Base-by-base conservation (phyloP, 2,888 invertebrate species). In the Augiades crinisus region DNA sequence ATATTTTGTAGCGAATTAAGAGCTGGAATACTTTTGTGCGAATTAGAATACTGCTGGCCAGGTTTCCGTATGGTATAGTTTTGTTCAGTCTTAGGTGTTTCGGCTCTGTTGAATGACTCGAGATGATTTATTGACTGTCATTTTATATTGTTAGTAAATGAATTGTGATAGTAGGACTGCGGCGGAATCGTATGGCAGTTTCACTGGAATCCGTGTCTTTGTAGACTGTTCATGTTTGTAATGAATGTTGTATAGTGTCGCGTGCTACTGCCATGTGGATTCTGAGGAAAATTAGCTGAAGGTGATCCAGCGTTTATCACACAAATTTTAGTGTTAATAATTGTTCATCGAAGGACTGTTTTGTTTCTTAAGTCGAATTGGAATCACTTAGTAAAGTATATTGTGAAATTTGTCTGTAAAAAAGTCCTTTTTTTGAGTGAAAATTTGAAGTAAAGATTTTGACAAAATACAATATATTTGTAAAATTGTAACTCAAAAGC, bases 401-500 rank as follows among this genome's bases (percentile, higher is more conserved):
- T 72, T 73, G 67, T 71, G 72, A 64, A 58, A 57, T 51, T 58
- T 63, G 62, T 68, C 67, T 65, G 65, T 59, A 53, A 30, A 24
- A 62, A 63, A 67, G 72, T 77, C 77, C 76, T 75, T 76, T 75
- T n/a, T 75, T 67, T 46, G 61, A 69, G 62, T 68, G 67, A 67
- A 70, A 74, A 72, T 70, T 66, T 66, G 56, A 59, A 72, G 73
- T 71, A 70, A 68, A 64, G 63, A 64, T 70, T 75, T 75, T 82
- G 83, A 83, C 82, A 72, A 75, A 73, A 71, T 71, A 68, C 68
- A 65, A 72, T 78, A 70, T 75, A 75, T 83, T 83, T 82, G 79
- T 82, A 80, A 78, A 81, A 75, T 78, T 82, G 75, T 80, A 78
- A 84, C 84, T 85, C 80, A 75, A 80, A 81, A 84, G 76, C 81